Percentiles rank a stretch among this genome's conserved stretches.
Conservation (phyloP, 2,113 vertebrate species). For the Nothoprocta perdicaria region DNA sequence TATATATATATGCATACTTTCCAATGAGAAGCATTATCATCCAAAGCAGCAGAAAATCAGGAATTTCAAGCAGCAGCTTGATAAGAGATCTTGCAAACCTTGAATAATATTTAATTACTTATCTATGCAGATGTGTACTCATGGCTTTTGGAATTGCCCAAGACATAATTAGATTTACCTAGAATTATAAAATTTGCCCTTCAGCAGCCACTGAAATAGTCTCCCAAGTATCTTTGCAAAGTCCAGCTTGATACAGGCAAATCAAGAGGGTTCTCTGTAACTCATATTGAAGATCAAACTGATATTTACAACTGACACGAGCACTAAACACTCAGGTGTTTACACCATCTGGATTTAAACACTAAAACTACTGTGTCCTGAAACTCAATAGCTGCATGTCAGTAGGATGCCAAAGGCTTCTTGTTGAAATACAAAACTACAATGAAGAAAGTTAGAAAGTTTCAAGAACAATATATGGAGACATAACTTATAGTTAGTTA, state of each 20-base stretch:
- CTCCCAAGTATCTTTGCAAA: background rate
- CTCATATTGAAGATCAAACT: background rate
- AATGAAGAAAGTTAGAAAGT: background rate
- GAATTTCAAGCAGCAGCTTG: background rate
- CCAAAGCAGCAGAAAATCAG: background rate
- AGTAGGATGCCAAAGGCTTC: background rate
- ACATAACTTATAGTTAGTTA: background rate
- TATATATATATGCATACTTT: background rate
- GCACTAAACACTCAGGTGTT: background rate
- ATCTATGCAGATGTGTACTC: background rate
- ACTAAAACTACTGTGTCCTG: background rate
- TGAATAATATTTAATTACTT: background rate
- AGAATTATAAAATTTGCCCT: background rate
- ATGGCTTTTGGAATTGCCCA: background rate
- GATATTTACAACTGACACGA: background rate
- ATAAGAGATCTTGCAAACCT: background rate
- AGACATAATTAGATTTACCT: background rate
- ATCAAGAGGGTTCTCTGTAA: background rate
- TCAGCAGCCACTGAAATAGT: background rate
- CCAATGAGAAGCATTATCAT: background rate
- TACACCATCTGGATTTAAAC: slow-evolving; percentile 4
- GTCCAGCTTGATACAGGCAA: background rate
- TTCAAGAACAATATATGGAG: background rate
- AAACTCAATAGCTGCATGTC: background rate
- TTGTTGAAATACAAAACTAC: background rate